Conservation (phyloP, 2,888 invertebrate species). For the Drosophila mulleri region DNA sequence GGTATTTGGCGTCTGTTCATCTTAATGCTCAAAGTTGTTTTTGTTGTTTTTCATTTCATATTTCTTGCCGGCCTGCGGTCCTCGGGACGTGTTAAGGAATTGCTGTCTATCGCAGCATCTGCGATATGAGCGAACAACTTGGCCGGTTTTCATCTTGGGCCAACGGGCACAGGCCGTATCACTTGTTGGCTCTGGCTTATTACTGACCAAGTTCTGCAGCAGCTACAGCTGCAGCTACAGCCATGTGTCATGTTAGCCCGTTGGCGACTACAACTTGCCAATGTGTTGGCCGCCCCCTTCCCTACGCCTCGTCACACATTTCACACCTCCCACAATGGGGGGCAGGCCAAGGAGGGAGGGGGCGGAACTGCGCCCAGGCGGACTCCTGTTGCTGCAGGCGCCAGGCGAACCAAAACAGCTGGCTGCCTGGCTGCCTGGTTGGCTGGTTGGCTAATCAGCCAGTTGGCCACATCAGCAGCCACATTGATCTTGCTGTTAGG, state of each 20-base stretch:
- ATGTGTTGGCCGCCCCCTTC: constrained; percentile 36
- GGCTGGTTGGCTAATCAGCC: constrained; percentile 37
- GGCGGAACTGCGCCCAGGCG: constrained; percentile 10
- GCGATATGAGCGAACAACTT: constrained; percentile 56
- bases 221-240: constrained; percentile 34
- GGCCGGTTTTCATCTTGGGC: constrained; percentile 65
- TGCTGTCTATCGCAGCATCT: constrained; percentile 67
- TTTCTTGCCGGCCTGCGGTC: constrained; percentile 40
- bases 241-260: constrained; percentile 71
- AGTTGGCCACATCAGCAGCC: constrained; percentile 50
- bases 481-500: constrained; percentile 40
- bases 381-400: constrained; percentile 65
- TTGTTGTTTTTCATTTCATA: constrained; percentile 13
- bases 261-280: constrained; percentile 52
- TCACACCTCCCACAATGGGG: constrained; percentile 74
- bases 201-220: constrained; percentile 73
- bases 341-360: neutral
- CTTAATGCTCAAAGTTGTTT: constrained; percentile 1
- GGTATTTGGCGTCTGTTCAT: neutral
- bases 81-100: constrained; percentile 68
- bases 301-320: constrained; percentile 33
- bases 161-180: constrained; percentile 66
- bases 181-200: constrained; percentile 49
- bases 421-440: constrained; percentile 13
- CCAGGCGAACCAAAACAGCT: constrained; percentile 65